Evolutionary conservation across 2,888 invertebrate genomes (phyloP).

Genomic region (Cordilura impudica): DNA sequence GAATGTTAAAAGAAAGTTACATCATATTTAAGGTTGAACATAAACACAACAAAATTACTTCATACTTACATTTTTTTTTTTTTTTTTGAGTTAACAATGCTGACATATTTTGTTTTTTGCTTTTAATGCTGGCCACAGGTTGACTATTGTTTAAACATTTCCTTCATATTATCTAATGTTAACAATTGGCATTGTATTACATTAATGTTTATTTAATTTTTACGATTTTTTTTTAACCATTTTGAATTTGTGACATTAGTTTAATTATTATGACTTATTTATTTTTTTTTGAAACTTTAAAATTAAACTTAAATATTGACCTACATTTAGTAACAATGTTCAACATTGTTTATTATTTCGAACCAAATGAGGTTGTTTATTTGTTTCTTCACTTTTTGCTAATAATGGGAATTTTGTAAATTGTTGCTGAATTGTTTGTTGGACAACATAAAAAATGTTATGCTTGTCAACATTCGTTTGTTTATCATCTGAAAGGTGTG

Average conservation of each 20-base stretch:
- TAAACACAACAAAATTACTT: constrained; percentile 12
- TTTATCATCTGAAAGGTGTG: constrained; percentile 43
- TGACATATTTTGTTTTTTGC: not conserved
- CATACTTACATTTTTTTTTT: not conserved
- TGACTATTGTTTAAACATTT: not conserved
- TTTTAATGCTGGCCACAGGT: constrained; percentile 5
- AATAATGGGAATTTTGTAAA: constrained; percentile 20
- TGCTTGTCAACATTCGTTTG: constrained; percentile 14
- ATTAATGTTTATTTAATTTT: not conserved
- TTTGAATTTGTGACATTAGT: not conserved
- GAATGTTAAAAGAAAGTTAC: constrained; percentile 16
- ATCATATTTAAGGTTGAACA: constrained; percentile 6
- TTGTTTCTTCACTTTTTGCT: not conserved
- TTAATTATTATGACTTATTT: too few relatives aligned
- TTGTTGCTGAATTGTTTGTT: not conserved
- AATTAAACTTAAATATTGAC: constrained; percentile 33
- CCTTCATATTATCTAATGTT: not conserved
- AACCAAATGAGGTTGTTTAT: constrained; percentile 2
- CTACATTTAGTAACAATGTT: constrained; percentile 24
- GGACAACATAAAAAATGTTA: not conserved
- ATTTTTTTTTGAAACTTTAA: not conserved
- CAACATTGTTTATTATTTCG: constrained; percentile 4
- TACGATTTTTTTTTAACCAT: not conserved
- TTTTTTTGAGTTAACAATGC: not conserved
- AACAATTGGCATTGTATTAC: constrained; percentile 2